Base-by-base conservation (phyloP, 2,113 vertebrate species). In the Porphyrio hochstetteri region DNA sequence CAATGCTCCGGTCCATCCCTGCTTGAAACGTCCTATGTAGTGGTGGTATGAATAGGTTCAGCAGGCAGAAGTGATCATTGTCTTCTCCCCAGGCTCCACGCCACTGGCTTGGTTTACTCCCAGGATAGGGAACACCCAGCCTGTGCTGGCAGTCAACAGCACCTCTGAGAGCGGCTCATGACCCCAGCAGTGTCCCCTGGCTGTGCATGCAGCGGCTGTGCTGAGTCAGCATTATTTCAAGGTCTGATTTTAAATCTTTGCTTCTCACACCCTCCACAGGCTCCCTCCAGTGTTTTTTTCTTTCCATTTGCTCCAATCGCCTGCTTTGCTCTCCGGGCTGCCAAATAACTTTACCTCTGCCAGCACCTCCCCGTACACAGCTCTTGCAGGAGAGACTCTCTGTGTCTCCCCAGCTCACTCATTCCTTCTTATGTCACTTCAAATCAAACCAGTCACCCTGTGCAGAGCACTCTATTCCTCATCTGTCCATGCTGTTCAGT, bases 181-280 rank as follows among this genome's bases (percentile, higher is more conserved):
- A 69, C 86, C 59, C 50, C 17, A 2, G 11, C 13, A 17, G 35
- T 68, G 69, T 57, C 35, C 35, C 68, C 17, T 1, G 4, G 35
- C 82, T 65, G 70, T 1, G 2, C 19, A 9, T 0, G 1, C 52
- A 44, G 81, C 55, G 16, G 77, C 85, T 92, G 28, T 57, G 86
- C 86, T 91, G 80, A 94, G 33, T 78, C 86, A 89, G 88, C 86
- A 55, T 81, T 61, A 65, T 90, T 71, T 76, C 61, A 60, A 75
- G 57, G 74, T 65, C 88, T 88, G 63, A 53, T 76, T 61, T 93
- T 25, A 92, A 92, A 88, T 40, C 72, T 75, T 88, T 90, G 86
- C 53, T 95, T 86, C 90, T 92, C 88, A 92, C 76, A 95, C 77
- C 44, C 83, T 91, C 69, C 92, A 55, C 69, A 82, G 85, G 57